phyloP scores from a whole-genome alignment of 2,888 invertebrate species.

The Volucella inflata region DNA sequence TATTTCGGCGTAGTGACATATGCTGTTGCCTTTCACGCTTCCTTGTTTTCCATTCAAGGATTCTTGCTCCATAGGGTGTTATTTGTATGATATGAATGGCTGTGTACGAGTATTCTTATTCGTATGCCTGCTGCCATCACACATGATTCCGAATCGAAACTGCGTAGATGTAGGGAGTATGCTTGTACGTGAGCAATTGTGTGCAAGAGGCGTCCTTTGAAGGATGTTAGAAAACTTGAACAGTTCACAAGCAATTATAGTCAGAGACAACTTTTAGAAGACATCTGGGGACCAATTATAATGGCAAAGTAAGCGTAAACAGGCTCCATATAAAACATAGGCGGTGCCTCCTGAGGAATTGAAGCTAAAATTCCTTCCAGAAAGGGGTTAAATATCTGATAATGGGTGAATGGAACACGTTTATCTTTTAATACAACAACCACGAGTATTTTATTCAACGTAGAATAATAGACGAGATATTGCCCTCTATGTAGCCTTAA shows the following conservation, averaged over 20 bases:
- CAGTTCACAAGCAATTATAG: slow-evolving; percentile 65
- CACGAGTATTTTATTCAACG: slow-evolving; percentile 32
- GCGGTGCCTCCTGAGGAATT: not conserved
- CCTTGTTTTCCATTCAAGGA: slow-evolving; percentile 52
- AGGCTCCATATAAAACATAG: not conserved
- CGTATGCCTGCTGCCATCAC: slow-evolving; percentile 47
- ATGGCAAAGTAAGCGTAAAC: slow-evolving; percentile 44
- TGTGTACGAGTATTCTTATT: too few relatives aligned
- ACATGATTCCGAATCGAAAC: slow-evolving; percentile 28
- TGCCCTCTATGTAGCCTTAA: slow-evolving; percentile 22
- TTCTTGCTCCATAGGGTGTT: slow-evolving; percentile 60
- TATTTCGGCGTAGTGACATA: slow-evolving; percentile 57
- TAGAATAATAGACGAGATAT: slow-evolving; percentile 33
- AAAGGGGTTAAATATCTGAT: slow-evolving; percentile 59
- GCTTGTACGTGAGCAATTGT: slow-evolving; percentile 36
- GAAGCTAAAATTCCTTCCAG: slow-evolving; percentile 18
- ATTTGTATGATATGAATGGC: slow-evolving; percentile 42
- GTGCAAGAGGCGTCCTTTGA: slow-evolving; percentile 40
- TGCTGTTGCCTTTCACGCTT: slow-evolving; percentile 63
- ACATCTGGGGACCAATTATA: slow-evolving; percentile 69
- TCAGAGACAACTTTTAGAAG: slow-evolving; percentile 51
- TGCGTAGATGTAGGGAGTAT: not conserved
- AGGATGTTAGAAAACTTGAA: slow-evolving; percentile 63
- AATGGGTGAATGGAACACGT: slow-evolving; percentile 44
- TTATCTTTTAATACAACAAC: slow-evolving; percentile 46